These are phyloP conservation scores for Lepus americanus DNA, from an alignment of 2,113 vertebrate genomes.

Conservation along the genomic window DNA sequence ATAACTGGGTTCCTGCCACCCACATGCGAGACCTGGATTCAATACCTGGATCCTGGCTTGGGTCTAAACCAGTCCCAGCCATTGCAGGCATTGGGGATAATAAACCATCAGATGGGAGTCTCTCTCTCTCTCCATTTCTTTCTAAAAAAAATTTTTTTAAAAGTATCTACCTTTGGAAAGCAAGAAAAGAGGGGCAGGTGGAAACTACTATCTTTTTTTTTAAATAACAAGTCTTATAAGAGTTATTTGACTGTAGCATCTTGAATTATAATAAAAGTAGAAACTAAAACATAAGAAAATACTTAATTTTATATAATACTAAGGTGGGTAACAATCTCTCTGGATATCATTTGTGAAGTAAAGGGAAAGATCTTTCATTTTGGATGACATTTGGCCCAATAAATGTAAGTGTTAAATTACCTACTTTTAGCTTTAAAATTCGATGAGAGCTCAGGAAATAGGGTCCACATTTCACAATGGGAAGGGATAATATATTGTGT, in stretches of 20 bases:
- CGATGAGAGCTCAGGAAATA: neutral
- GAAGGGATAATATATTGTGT: neutral
- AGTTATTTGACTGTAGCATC: neutral
- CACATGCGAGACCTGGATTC: too few relatives aligned
- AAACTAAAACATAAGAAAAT: slow-evolving; percentile 22
- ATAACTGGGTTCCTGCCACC: too few relatives aligned
- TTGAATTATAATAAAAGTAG: slow-evolving; percentile 1
- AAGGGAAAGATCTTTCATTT: slow-evolving; percentile 20
- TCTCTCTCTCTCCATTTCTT: too few relatives aligned
- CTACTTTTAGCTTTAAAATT: slow-evolving; percentile 41
- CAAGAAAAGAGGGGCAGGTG: neutral
- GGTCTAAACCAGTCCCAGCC: too few relatives aligned
- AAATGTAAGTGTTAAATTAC: slow-evolving; percentile 1
- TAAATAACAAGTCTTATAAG: neutral
- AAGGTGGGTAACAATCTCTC: neutral
- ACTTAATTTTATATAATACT: slow-evolving; percentile 29
- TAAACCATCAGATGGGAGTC: too few relatives aligned
- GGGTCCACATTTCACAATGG: slow-evolving; percentile 5
- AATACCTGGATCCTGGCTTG: too few relatives aligned
- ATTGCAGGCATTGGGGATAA: too few relatives aligned
- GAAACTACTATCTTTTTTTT: neutral
- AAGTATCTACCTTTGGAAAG: neutral
- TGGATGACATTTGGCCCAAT: neutral
- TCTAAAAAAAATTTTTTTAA: neutral
- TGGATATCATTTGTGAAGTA: slow-evolving; percentile 8